Evolutionary conservation across 2,888 invertebrate species (phyloP), one percentile per base, ranked within the genome.

Genomic region (Dynastes hyllus): DNA sequence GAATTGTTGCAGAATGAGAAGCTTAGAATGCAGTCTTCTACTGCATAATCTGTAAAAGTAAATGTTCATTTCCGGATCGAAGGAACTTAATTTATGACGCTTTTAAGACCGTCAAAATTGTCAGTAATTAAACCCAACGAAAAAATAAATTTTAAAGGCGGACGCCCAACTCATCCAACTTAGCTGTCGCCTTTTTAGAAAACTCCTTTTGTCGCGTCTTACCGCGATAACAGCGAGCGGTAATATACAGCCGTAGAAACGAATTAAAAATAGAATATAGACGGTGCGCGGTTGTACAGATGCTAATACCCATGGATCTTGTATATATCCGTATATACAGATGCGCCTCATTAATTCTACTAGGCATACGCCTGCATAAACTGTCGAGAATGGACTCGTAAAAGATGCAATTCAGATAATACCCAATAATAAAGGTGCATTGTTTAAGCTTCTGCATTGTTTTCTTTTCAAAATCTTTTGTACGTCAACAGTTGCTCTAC

Each of bases 321-420:
- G 11, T 9, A 27, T 22, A 58, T 22, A 58, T 58, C 16, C 58
- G 22, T 22, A 58, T 51, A 69, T 51, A 69, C 29, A 63, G 27
- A 69, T 69, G 69, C 27, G 69, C 69, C 51, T 51, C 51, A 50
- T 69, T 69, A 69, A 69, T 69, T 69, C 51, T 50, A 69, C 51
- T 8, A 51, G 50, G 9, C 50, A 13, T 13, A 13, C 69, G 29
- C 22, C 50, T 51, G 29, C 29, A 63, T 32, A n/a, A n/a, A 22
- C 4, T n/a, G 55, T 8, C 6, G 9, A n/a, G 71, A 53, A 55
- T 32, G 71, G 22, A 55, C 32, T 37, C n/a, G 37, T 55, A 71
- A 37, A 71, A 71, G 58, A 71, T 55, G 71, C 40, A 13, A 70
- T 70, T 70, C 70, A 53, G 32, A 32, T 55, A 55, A 58, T 58